Evolutionary conservation across 2,113 vertebrate genomes (phyloP), one percentile per base, ranked within the genome.

Genomic region (Meleagris gallopavo): DNA sequence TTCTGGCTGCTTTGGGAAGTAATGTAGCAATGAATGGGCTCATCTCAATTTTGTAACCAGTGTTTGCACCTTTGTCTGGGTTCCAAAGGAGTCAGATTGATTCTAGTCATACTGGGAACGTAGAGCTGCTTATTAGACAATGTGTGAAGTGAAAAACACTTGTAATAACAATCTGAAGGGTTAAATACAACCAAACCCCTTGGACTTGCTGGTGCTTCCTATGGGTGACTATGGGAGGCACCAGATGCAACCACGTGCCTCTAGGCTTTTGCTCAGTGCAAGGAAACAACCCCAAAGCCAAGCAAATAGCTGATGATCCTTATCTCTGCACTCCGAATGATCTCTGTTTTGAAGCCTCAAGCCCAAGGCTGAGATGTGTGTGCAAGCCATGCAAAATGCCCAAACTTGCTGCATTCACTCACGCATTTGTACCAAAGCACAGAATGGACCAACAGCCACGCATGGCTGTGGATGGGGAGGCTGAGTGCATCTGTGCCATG

Each of bases 181-280:
- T 93, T 95, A 95, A 95, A 90, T 3, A 36, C 57, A 40, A 60
- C 1, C 2, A 2, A 16, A 64, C 38, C 75, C 50, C 55, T 40
- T 0, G 0, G 57, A 57, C 29, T 32, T 11, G 61, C 38, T 78
- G 72, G 45, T 36, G 54, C 36, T 2, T 76, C 50, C 82, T 32
- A 48, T 5, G 60, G 21, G 43, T 34, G 54, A 11, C 43, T 32
- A 21, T 6, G n/a, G 58, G 29, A 25, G 36, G 36, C 46, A 24
- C 46, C 29, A 52, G 29, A 20, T 45, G n/a, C 15, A n/a, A 82
- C 22, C 77, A 71, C 0, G 0, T n/a, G n/a, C 22, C 64, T 60
- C 29, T 1, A 0, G 0, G 64, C 16, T 13, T 60, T 18, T 52
- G 69, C 14, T 87, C 41, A 30, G 1, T 3, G 55, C 34, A 60